Evolutionary conservation across 2,113 vertebrate genomes (phyloP), one percentile per base, ranked within the genome.

Genomic region (Mormyrus lacerda): DNA sequence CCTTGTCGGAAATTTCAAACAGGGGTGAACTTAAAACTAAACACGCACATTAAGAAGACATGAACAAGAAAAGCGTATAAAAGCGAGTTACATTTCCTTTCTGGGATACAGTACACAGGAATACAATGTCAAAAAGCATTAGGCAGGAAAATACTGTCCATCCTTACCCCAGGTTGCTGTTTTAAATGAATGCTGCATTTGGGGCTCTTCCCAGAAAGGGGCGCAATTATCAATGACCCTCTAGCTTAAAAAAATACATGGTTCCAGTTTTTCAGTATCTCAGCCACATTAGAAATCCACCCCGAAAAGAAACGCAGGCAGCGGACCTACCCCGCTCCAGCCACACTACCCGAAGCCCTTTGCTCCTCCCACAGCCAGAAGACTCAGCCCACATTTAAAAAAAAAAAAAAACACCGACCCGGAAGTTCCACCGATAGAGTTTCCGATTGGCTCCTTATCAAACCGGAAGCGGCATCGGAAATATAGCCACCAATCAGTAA

Each of bases 121-220:
- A 8, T 45, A 88, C 17, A 88, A 69, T 45, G 65, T 50, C 9
- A 76, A 76, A 76, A 79, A 79, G 19, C 51, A 65, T 27, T 65
- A 65, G 61, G 61, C 61, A 65, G 61, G 3, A 15, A 65, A 42
- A 55, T 24, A 47, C 19, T 88, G 88, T 88, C n/a, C 45, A 88
- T 9, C 69, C 91, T 93, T 91, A 93, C 92, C 92, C 89, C 88
- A 53, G 55, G 61, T 65, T 65, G 27, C 61, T 65, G 61, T 3
- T 45, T 27, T 24, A n/a, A 48, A 27, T 85, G 7, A 50, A 50
- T 85, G 76, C 24, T 42, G 39, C 39, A 82, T 55, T 55, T 47
- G 44, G 84, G 47, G n/a, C 45, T 31, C 44, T 27, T 85, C 4
- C 47, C 44, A 47, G 5, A 85, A 47, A 15, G 35, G n/a, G 48